Conservation (phyloP, 2,888 invertebrate genomes). For the Notocelia uddmanniana region DNA sequence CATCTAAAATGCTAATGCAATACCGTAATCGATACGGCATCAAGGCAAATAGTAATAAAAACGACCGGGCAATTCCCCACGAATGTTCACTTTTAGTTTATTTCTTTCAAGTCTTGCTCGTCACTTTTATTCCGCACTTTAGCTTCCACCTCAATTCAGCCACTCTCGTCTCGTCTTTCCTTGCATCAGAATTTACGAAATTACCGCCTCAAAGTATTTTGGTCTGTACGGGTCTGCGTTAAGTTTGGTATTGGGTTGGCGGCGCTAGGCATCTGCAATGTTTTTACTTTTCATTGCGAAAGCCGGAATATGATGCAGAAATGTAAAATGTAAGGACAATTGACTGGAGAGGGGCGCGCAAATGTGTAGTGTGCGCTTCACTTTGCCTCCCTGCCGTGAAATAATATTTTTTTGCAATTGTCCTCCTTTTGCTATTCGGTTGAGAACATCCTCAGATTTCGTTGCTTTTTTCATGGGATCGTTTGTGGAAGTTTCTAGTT, state of each 20-base stretch:
- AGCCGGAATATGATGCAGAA: slow-evolving; percentile 82
- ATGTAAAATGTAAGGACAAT: slow-evolving; percentile 84
- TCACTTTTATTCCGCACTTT: slow-evolving; percentile 84
- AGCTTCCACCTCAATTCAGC: slow-evolving; percentile 81
- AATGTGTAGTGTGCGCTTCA: slow-evolving; percentile 67
- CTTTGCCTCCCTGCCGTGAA: slow-evolving; percentile 52
- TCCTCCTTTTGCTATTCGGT: slow-evolving; percentile 47
- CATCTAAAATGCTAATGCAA: slow-evolving; percentile 40
- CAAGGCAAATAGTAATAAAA: slow-evolving; percentile 46
- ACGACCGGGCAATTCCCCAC: slow-evolving; percentile 42
- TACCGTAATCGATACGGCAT: slow-evolving; percentile 47
- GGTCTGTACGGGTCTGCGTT: slow-evolving; percentile 49
- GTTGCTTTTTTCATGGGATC: slow-evolving; percentile 35
- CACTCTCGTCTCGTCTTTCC: slow-evolving; percentile 78
- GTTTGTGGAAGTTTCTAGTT: slow-evolving; percentile 25
- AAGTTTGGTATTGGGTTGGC: slow-evolving; percentile 50
- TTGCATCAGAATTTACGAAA: slow-evolving; percentile 76
- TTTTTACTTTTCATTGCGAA: slow-evolving; percentile 83
- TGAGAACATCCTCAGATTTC: slow-evolving; percentile 42
- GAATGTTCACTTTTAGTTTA: slow-evolving; percentile 50
- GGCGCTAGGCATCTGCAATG: slow-evolving; percentile 63
- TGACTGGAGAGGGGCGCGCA: slow-evolving; percentile 72
- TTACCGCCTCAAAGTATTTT: slow-evolving; percentile 48
- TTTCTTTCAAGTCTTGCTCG: slow-evolving; percentile 58
- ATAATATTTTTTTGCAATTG: slow-evolving; percentile 42